phyloP scores from a whole-genome alignment of 2,113 vertebrate species.

The Rana temporaria region DNA sequence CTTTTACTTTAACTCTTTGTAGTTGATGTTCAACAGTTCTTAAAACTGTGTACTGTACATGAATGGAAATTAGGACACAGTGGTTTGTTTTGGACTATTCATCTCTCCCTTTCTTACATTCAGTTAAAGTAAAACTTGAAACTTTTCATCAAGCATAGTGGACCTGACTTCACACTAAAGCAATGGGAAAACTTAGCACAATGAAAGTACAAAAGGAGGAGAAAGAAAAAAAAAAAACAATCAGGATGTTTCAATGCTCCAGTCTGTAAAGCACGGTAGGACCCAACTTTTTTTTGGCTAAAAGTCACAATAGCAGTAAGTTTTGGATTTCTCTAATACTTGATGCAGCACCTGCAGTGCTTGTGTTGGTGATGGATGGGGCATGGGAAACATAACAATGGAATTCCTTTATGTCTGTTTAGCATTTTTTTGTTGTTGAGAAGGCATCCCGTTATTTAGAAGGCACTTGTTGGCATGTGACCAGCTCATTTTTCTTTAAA shows the following conservation, averaged over 20 bases:
- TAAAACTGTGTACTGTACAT: too few species aligned
- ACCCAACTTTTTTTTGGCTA: not conserved
- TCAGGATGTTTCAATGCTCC: conserved; percentile 8
- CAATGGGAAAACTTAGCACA: conserved; percentile 21
- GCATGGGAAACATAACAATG: conserved; percentile 33
- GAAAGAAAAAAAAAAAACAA: not conserved
- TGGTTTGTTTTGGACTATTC: too few species aligned
- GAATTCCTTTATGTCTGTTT: conserved; percentile 28
- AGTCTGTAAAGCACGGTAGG: not conserved
- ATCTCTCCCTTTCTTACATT: not conserved
- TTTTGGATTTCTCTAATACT: conserved; percentile 32
- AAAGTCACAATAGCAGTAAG: conserved; percentile 39
- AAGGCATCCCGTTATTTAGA: conserved; percentile 14
- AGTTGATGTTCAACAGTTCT: too few species aligned
- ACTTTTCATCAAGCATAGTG: not conserved
- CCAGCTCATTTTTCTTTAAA: not conserved
- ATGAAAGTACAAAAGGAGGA: conserved; percentile 11
- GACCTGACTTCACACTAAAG: not conserved
- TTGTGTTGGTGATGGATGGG: conserved; percentile 30
- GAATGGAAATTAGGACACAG: too few species aligned
- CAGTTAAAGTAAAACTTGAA: not conserved
- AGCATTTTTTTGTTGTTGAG: conserved; percentile 10
- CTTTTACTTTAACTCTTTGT: too few species aligned
- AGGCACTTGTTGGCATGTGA: not conserved
- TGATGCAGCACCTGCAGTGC: conserved; percentile 41